These are phyloP conservation scores for Tragelaphus scriptus DNA, from an alignment of 2,113 vertebrate genomes.

Conservation along the genomic window DNA sequence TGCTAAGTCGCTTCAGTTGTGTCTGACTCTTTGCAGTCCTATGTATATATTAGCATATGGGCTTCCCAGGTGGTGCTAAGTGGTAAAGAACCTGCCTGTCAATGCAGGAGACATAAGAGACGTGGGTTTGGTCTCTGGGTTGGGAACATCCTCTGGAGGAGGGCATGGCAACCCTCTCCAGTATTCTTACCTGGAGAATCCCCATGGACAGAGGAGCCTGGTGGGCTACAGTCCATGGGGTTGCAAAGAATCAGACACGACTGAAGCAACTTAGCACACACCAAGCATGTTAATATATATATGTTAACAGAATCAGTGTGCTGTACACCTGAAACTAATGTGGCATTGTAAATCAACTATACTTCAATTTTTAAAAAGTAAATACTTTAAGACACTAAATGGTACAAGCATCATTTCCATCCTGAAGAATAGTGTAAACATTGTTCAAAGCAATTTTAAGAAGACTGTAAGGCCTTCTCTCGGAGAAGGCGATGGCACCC, in stretches of 20 bases:
- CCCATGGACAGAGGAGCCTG: background rate
- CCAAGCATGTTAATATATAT: background rate
- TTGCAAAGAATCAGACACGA: background rate
- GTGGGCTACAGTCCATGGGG: background rate
- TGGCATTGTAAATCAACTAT: background rate
- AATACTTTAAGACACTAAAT: background rate
- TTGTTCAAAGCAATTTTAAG: background rate
- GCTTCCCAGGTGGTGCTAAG: background rate
- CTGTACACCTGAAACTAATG: background rate
- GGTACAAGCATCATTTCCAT: background rate
- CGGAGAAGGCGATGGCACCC: background rate
- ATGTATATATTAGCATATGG: background rate
- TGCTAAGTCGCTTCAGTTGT: background rate
- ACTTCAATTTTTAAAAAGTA: background rate
- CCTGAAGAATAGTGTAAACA: background rate
- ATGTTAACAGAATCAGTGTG: background rate
- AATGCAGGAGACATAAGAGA: background rate
- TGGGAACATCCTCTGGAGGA: background rate
- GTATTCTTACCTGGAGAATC: background rate
- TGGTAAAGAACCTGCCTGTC: background rate
- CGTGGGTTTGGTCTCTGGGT: background rate
- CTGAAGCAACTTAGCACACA: background rate
- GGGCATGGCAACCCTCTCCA: background rate
- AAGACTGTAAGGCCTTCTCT: background rate
- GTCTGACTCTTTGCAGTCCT: background rate